Conservation (phyloP, 2,797 vertebrate species). For the Epinephelus coioides region DNA sequence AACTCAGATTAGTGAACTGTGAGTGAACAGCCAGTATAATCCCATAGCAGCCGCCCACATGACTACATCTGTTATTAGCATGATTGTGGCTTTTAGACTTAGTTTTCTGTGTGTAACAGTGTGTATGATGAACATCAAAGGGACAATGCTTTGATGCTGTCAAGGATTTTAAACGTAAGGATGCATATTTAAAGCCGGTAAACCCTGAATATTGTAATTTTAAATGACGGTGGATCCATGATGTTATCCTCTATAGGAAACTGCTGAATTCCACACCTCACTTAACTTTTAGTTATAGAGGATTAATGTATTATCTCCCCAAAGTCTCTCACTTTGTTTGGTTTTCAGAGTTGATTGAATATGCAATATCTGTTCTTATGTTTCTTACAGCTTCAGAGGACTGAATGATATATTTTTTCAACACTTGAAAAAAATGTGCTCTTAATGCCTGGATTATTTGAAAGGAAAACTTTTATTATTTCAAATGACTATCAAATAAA, state of each 20-base stretch:
- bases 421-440: background rate
- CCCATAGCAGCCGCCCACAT: background rate
- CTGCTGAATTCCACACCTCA: background rate
- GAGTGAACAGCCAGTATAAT: slow-evolving; percentile 1
- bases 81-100: slow-evolving; percentile 6
- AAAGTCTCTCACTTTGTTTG: slow-evolving; percentile 1
- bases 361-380: slow-evolving; percentile 22
- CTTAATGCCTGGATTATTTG: slow-evolving; percentile 18
- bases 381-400: slow-evolving; percentile 32
- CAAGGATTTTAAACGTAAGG: background rate
- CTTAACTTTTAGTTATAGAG: too few relatives aligned
- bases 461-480: slow-evolving; percentile 32
- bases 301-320: background rate
- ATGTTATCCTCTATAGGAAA: background rate
- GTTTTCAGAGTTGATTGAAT: slow-evolving; percentile 47
- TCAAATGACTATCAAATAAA: slow-evolving; percentile 16
- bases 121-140: background rate
- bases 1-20: slow-evolving; percentile 25
- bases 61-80: background rate
- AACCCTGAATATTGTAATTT: background rate
- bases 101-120: background rate
- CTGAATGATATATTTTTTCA: background rate
- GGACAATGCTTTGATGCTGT: background rate
- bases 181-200: background rate
- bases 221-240: background rate